Conservation (phyloP, 2,888 invertebrate species). For the Lamellibrachia satsuma region DNA sequence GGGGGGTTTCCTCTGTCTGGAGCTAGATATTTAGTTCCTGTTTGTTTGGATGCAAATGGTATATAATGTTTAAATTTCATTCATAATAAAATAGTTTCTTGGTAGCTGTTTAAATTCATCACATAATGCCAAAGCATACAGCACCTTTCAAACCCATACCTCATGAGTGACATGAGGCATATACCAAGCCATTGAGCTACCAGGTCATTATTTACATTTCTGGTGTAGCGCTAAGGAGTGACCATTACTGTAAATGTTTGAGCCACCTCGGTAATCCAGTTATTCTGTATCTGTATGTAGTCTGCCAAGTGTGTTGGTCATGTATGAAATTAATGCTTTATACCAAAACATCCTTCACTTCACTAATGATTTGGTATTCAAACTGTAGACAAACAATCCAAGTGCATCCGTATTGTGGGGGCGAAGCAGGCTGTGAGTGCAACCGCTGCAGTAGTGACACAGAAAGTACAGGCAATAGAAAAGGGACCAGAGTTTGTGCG, state of each 20-base stretch:
- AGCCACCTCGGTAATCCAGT: neutral
- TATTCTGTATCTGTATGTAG: neutral
- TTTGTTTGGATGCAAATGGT: too few species aligned
- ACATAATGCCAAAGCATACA: neutral
- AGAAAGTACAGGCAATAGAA: neutral
- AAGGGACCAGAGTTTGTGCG: neutral
- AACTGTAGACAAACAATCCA: neutral
- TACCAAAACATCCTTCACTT: too few species aligned
- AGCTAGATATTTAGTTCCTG: too few species aligned
- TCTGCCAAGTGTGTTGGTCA: neutral
- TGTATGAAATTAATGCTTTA: neutral
- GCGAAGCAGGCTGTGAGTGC: neutral
- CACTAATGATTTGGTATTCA: neutral
- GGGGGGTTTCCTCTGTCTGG: neutral
- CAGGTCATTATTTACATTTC: neutral
- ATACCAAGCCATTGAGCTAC: neutral
- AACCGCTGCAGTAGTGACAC: neutral
- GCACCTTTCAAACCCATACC: neutral
- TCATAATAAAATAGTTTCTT: too few species aligned
- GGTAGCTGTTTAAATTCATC: too few species aligned
- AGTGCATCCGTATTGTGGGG: neutral
- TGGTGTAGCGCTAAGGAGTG: neutral
- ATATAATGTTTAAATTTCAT: too few species aligned
- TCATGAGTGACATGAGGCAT: neutral
- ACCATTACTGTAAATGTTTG: neutral